phyloP scores from a whole-genome alignment of 2,113 vertebrate genomes.

The Upupa epops region DNA sequence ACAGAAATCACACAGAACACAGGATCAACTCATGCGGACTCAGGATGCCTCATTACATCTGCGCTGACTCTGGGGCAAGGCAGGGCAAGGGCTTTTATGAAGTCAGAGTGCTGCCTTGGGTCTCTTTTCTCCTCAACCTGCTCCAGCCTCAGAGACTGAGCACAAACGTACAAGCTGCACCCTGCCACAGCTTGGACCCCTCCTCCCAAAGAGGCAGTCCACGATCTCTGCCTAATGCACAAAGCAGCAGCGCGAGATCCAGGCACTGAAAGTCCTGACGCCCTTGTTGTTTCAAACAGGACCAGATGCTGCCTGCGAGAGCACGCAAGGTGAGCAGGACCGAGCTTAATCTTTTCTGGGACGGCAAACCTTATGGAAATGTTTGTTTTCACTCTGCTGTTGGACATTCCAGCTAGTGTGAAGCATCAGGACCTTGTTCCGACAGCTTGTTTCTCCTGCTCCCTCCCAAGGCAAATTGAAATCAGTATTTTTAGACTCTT shows the following conservation, averaged over 20 bases:
- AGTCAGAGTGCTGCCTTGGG: background rate
- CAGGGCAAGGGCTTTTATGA: background rate
- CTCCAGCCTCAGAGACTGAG: background rate
- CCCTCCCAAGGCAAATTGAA: constrained; percentile 58
- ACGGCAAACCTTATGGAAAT: constrained; percentile 34
- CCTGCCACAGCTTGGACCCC: background rate
- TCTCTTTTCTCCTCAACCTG: background rate
- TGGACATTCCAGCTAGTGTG: constrained; percentile 31
- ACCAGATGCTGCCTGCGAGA: background rate
- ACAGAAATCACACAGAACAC: background rate
- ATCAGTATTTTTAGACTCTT: constrained; percentile 68
- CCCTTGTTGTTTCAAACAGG: background rate
- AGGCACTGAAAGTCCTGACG: background rate
- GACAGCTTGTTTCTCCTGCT: constrained; percentile 55
- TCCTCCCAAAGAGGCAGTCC: background rate
- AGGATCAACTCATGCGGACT: fast-evolving
- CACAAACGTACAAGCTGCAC: background rate
- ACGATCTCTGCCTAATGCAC: no score
- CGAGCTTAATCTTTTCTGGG: constrained; percentile 18
- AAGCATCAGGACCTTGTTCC: constrained; percentile 49
- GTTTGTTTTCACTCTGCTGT: constrained; percentile 54
- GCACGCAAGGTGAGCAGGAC: background rate
- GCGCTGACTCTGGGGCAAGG: background rate
- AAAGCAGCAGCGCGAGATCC: background rate
- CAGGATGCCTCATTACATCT: background rate